Conservation (phyloP, 1,140 invertebrate species). For the Manduca sexta region DNA sequence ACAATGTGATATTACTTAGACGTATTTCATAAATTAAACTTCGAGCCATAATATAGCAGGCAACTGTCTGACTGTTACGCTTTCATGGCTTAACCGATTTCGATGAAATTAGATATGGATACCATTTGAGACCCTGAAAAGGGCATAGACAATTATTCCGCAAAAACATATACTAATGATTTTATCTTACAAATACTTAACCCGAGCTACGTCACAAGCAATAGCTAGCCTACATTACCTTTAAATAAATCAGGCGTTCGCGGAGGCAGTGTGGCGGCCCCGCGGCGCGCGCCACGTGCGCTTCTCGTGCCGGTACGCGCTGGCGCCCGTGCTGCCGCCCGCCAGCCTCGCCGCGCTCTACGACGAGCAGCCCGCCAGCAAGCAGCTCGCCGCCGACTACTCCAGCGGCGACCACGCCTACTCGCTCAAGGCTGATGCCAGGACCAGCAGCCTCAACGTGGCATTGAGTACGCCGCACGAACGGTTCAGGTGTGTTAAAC, state of each 20-base stretch:
- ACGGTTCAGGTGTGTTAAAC: slow-evolving; percentile 42
- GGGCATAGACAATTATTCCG: too few species aligned
- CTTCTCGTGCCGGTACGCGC: slow-evolving; percentile 47
- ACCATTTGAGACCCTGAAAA: too few species aligned
- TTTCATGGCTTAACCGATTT: too few species aligned
- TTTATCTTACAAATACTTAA: too few species aligned
- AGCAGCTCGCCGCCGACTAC: slow-evolving; percentile 39
- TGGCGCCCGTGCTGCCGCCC: slow-evolving; percentile 43
- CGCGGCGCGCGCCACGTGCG: slow-evolving; percentile 65
- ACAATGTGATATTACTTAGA: too few species aligned
- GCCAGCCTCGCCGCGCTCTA: slow-evolving; percentile 36
- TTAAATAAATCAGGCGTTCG: slow-evolving; percentile 66
- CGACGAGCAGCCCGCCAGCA: slow-evolving; percentile 26
- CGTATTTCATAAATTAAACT: too few species aligned
- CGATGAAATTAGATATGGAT: too few species aligned
- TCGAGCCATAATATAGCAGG: too few species aligned
- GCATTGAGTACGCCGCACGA: slow-evolving; percentile 50
- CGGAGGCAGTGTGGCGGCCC: slow-evolving; percentile 71
- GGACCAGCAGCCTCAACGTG: slow-evolving; percentile 32
- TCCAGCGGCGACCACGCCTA: slow-evolving; percentile 39
- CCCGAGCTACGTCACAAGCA: too few species aligned
- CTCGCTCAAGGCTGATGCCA: slow-evolving; percentile 55
- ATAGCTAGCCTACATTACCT: too few species aligned
- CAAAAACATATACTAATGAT: too few species aligned
- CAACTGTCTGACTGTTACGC: too few species aligned